A percentile compares a stretch with the other conserved stretches of the same genome.
phyloP scores from a whole-genome alignment of 2,113 vertebrate genomes.

The rabbit (Oryctolagus cuniculus) region DNA sequence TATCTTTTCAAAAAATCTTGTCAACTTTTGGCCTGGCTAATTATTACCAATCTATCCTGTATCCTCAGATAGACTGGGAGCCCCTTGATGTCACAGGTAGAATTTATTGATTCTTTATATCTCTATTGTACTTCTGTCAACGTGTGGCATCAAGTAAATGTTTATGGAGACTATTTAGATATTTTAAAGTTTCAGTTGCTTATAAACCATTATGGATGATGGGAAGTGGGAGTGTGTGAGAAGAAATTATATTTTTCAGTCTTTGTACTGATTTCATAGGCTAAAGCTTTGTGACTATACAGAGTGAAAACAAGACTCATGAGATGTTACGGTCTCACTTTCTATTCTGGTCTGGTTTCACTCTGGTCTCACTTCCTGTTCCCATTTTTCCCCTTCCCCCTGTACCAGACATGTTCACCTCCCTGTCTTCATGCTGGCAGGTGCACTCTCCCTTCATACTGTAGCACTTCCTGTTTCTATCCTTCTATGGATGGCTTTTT shows the following conservation, averaged over 20 bases:
- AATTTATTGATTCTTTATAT: not conserved
- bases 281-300: not conserved
- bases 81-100: not conserved
- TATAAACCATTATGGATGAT: not conserved
- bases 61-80: not conserved
- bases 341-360: not conserved
- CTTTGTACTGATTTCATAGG: not conserved
- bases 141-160: not conserved
- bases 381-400: not conserved
- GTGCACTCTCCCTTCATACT: not conserved
- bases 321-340: not conserved
- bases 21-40: not conserved
- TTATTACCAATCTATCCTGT: not conserved
- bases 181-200: conserved; percentile 11
- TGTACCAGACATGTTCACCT: not conserved
- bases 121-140: not conserved
- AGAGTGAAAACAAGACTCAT: not conserved
- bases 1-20: not conserved
- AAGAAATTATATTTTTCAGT: not conserved
- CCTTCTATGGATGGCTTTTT: not conserved
- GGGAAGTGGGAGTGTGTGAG: not conserved
- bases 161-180: not conserved
- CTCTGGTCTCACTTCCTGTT: not conserved
- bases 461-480: not conserved
- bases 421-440: not conserved